phyloP scores from a whole-genome alignment of 2,113 vertebrate species.

The Indri indri region DNA sequence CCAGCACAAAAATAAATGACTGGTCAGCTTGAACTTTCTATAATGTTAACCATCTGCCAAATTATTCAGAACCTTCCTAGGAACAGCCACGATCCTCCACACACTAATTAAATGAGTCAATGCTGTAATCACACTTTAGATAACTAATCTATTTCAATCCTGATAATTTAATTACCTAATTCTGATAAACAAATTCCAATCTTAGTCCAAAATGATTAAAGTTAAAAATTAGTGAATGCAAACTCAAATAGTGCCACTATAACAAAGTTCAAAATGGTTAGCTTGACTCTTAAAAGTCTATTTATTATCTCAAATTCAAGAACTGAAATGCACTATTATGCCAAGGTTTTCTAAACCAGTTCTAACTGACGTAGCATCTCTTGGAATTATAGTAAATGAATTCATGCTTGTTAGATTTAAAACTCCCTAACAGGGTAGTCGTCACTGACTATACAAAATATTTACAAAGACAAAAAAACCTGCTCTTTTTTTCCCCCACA shows the following conservation, averaged over 20 bases:
- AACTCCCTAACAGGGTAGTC: neutral
- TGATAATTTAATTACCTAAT: slow-evolving; percentile 70
- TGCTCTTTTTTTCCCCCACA: neutral
- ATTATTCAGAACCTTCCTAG: slow-evolving; percentile 38
- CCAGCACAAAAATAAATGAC: slow-evolving; percentile 9
- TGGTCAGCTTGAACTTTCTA: slow-evolving; percentile 50
- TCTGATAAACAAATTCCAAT: slow-evolving; percentile 59
- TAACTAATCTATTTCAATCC: slow-evolving; percentile 60
- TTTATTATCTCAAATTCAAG: slow-evolving; percentile 45
- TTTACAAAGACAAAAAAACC: neutral
- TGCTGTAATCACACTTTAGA: slow-evolving; percentile 60
- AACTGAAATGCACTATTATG: slow-evolving; percentile 6
- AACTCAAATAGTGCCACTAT: slow-evolving; percentile 44
- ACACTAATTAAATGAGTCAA: slow-evolving; percentile 60
- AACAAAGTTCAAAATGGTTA: slow-evolving; percentile 35
- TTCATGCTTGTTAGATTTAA: neutral
- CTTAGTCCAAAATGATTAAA: slow-evolving; percentile 65
- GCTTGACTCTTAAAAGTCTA: slow-evolving; percentile 1
- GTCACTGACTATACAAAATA: neutral
- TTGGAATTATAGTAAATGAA: neutral
- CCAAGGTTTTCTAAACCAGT: slow-evolving; percentile 19
- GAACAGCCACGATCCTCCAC: slow-evolving; percentile 39
- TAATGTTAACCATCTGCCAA: slow-evolving; percentile 29
- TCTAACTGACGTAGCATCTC: neutral
- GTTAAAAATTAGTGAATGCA: slow-evolving; percentile 36